Base-by-base conservation (phyloP, 2,113 vertebrate genomes). In the Rhinolophus ferrumequinum region DNA sequence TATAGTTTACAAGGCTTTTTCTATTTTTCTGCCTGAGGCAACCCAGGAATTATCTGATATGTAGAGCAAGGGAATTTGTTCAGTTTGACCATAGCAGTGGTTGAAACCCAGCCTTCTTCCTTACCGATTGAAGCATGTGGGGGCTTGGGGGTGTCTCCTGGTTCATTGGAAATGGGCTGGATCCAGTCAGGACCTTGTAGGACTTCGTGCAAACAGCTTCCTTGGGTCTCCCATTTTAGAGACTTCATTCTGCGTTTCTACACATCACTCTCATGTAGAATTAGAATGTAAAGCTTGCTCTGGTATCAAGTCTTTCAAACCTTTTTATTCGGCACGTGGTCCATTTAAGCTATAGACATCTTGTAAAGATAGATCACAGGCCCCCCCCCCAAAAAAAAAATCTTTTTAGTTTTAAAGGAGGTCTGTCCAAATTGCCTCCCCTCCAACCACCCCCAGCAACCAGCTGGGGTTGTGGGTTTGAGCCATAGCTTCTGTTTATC, bases 1-100 rank as follows among this genome's bases (percentile, higher is more conserved):
- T 94, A 26, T 19, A 64, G n/a, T 90, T 96, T 83, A 44, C 41
- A 54, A 62, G 93, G n/a, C 54, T 22, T 82, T 96, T 80, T 72
- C 60, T 73, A 6, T 72, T 77, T 88, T 64, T 62, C 72, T 21
- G 54, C 72, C 81, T 1, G 18, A 69, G 84, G 72, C 80, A 62
- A 26, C 33, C 52, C 30, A 18, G 54, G 80, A 86, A 38, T 82
- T 33, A 81, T 16, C 66, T 72, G 47, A 33, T 50, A 15, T 38
- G 50, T 6, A 64, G 56, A 73, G 73, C 22, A 41, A 47, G 93
- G 72, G 16, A 54, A 38, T 81, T 47, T 66, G n/a, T 72, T 88
- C 54, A 8, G 0, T 87, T 69, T 73, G 62, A 84, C 52, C 12
- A 3, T n/a, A 24, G 26, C 8, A 12, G 47, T n/a, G 47, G 14